Evolutionary conservation across 2,113 vertebrate genomes (phyloP), one percentile per base, ranked within the genome.

Genomic region (Otolemur garnettii): DNA sequence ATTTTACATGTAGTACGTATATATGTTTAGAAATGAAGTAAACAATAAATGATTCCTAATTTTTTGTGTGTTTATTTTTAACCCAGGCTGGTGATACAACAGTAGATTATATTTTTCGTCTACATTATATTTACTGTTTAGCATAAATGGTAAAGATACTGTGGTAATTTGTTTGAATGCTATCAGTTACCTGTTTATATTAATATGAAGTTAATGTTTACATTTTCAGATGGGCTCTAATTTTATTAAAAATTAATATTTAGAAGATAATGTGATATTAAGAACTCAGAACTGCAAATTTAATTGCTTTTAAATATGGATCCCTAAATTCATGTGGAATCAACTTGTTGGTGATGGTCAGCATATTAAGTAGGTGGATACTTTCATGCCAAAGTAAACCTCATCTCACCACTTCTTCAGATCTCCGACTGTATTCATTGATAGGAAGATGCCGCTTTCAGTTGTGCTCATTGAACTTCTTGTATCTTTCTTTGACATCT

Each of bases 381-480:
- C 74, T 96, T 95, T 97, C 95, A 97, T 98, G 96, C 96, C 96
- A 97, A 96, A 98, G 95, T 98, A 97, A 97, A 98, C 96, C 87
- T 96, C 90, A 98, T 97, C 94, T 97, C 86, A 98, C 91, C 77
- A 97, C 97, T 97, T 97, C 92, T 97, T 97, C 95, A 95, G 97
- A 97, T 96, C 15, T 22, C 93, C 95, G 96, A 97, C 97, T 98
- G 92, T 98, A 94, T 98, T 97, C 98, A 98, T 97, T 97, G 92
- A 69, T 98, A 98, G 97, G 90, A 94, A 97, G 78, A 55, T 96
- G 93, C 95, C 57, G 98, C 90, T 97, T 98, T 97, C 79, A 96
- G 94, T 97, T 93, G 96, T 97, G 95, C 95, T 98, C 98, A 98
- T 98, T 98, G 98, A 98, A 98, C 97, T 98, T 98, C 94, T 97